Conservation (phyloP, 2,113 vertebrate genomes). For the Gracilinanus agilis region DNA sequence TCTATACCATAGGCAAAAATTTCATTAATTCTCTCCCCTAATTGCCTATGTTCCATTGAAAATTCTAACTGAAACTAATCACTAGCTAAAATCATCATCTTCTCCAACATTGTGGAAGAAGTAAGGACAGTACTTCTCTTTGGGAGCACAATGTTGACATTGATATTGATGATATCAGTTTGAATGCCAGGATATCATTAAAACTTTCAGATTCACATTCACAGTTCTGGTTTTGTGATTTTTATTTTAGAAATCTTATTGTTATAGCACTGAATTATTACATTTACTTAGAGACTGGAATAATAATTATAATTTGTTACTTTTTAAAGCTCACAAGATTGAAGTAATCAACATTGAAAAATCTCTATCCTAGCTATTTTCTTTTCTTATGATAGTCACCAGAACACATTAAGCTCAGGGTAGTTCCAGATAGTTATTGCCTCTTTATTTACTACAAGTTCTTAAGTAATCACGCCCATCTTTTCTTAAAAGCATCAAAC, state of each 20-base stretch:
- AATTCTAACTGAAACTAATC: not conserved
- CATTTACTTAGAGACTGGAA: constrained; percentile 57
- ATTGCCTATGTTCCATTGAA: not conserved
- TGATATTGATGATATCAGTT: constrained; percentile 24
- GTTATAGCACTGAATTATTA: constrained; percentile 55
- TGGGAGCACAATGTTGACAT: not conserved
- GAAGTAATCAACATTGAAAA: constrained; percentile 20
- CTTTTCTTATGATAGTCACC: constrained; percentile 45
- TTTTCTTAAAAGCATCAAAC: constrained; percentile 75
- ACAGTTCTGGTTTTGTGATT: constrained; percentile 23
- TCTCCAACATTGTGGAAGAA: not conserved
- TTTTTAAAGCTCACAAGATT: not conserved
- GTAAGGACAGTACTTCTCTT: not conserved
- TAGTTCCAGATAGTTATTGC: constrained; percentile 53
- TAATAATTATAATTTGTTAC: constrained; percentile 61
- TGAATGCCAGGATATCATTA: not conserved
- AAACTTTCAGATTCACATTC: constrained; percentile 43
- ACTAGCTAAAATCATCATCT: not conserved
- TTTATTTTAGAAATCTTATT: constrained; percentile 43
- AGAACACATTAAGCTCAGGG: constrained; percentile 66
- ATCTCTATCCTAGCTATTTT: constrained; percentile 20
- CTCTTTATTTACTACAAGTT: constrained; percentile 65
- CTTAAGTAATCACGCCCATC: constrained; percentile 69
- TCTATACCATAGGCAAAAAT: constrained; percentile 18
- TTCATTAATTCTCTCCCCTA: not conserved